Evolutionary conservation across 1,140 invertebrate genomes (phyloP).

Genomic region (Reticulitermes speratus): DNA sequence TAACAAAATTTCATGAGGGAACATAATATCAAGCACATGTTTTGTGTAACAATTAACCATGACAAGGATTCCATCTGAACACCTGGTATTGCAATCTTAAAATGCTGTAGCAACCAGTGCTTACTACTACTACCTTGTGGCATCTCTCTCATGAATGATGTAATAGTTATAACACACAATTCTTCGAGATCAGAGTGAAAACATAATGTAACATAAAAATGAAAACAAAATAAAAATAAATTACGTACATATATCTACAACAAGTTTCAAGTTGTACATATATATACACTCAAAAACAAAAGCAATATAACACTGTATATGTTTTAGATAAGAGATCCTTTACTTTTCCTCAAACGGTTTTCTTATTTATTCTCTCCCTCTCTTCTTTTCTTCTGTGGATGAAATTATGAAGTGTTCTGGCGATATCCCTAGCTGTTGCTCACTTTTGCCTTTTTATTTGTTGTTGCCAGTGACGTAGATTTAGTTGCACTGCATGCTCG

Average conservation of each 20-base stretch:
- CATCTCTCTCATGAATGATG: neutral
- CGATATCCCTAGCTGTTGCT: neutral
- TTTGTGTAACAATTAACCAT: no score
- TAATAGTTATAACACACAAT: neutral
- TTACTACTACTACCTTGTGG: neutral
- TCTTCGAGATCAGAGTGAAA: slow-evolving; percentile 12
- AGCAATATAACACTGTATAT: neutral
- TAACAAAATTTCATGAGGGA: no score
- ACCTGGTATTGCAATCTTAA: no score
- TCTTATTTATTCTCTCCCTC: neutral
- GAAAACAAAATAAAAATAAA: slow-evolving; percentile 20
- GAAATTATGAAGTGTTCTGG: neutral
- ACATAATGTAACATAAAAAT: slow-evolving; percentile 7
- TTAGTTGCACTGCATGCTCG: neutral
- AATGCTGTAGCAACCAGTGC: no score
- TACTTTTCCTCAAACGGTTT: neutral
- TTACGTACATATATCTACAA: slow-evolving; percentile 14
- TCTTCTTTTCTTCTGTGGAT: neutral
- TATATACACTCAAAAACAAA: neutral
- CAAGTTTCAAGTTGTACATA: neutral
- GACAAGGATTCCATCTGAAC: no score
- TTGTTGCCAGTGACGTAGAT: neutral
- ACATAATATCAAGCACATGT: no score
- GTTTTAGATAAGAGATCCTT: neutral
- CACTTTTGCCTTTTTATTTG: neutral